Evolutionary conservation across 1,140 invertebrate species (phyloP).

Genomic region (Pteromalus puparum): DNA sequence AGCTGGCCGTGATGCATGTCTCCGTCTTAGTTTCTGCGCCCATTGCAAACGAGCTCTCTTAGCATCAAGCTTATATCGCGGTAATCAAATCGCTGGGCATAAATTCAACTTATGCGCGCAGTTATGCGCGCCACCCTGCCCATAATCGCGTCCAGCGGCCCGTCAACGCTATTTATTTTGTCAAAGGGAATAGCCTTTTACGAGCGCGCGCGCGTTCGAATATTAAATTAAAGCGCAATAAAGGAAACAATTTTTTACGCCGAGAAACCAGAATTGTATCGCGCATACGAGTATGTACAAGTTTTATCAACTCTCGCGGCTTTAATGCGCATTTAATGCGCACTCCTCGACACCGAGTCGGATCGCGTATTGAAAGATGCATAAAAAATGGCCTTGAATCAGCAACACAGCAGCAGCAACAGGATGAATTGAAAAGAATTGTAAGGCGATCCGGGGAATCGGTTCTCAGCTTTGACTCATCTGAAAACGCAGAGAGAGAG

Average conservation of each 20-base stretch:
- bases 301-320: neutral
- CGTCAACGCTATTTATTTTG: slow-evolving; percentile 38
- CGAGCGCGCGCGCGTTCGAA: slow-evolving; percentile 2
- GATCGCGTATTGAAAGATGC: neutral
- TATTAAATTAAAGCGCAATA: slow-evolving; percentile 40
- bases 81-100: slow-evolving; percentile 74
- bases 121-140: slow-evolving; percentile 62
- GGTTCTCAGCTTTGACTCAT: slow-evolving; percentile 54
- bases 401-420: too few relatives aligned
- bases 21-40: slow-evolving; percentile 66
- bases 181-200: slow-evolving; percentile 40
- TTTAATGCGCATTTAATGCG: neutral
- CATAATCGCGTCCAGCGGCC: slow-evolving; percentile 33
- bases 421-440: neutral
- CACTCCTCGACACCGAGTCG: too few relatives aligned
- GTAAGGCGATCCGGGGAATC: neutral
- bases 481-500: slow-evolving; percentile 13
- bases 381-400: neutral
- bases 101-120: slow-evolving; percentile 71
- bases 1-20: slow-evolving; percentile 71
- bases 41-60: slow-evolving; percentile 53
- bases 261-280: neutral
- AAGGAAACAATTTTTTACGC: slow-evolving; percentile 22
- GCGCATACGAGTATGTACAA: neutral
- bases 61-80: slow-evolving; percentile 74